Percentiles rank a stretch among this genome's conserved stretches.
phyloP scores from a whole-genome alignment of 2,113 vertebrate genomes.

The Sisor rabdophorus region DNA sequence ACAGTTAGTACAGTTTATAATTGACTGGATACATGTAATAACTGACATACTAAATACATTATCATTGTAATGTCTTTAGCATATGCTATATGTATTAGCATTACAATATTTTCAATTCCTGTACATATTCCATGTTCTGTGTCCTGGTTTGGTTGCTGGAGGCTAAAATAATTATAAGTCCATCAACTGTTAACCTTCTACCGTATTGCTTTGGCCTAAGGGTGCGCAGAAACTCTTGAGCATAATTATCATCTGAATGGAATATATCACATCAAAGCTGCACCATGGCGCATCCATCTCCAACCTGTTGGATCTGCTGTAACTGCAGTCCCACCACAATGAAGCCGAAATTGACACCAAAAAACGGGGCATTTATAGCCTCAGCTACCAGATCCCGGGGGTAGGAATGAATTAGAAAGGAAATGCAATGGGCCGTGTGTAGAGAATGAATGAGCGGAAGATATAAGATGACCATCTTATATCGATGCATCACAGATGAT shows the following conservation, averaged over 20 bases:
- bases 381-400: slow-evolving; percentile 51
- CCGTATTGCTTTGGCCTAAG: slow-evolving; percentile 19
- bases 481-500: background rate
- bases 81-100: too few species aligned
- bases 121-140: slow-evolving; percentile 5
- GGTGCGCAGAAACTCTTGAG: slow-evolving; percentile 29
- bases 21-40: too few species aligned
- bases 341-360: slow-evolving; percentile 54
- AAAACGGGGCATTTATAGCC: slow-evolving; percentile 36
- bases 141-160: slow-evolving; percentile 7
- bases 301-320: slow-evolving; percentile 62
- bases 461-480: background rate
- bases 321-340: slow-evolving; percentile 51
- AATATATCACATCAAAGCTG: slow-evolving; percentile 17
- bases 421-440: slow-evolving; percentile 10
- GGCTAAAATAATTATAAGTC: slow-evolving; percentile 30
- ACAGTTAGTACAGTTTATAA: too few species aligned
- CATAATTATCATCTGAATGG: slow-evolving; percentile 22
- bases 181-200: slow-evolving; percentile 30
- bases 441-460: slow-evolving; percentile 15
- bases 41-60: too few species aligned
- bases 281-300: slow-evolving; percentile 31
- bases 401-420: slow-evolving; percentile 60
- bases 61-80: too few species aligned
- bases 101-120: background rate